Evolutionary conservation across 2,113 vertebrate genomes (phyloP).

Genomic region (Corvus cornix): DNA sequence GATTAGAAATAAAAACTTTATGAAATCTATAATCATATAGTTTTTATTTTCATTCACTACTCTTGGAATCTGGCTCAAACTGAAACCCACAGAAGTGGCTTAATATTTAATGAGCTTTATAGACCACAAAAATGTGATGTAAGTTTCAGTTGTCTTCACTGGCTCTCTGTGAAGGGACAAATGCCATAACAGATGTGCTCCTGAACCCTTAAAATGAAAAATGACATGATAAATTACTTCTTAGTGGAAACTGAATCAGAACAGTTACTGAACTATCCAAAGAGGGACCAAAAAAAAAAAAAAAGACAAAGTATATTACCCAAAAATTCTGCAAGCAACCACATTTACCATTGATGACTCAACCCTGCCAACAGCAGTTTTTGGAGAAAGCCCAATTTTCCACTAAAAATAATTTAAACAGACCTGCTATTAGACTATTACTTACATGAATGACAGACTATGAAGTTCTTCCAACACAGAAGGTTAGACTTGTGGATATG

Average conservation of each 20-base stretch:
- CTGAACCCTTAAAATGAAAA: not conserved
- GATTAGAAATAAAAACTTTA: not conserved
- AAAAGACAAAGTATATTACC: not conserved
- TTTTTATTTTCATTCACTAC: not conserved
- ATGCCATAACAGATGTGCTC: not conserved
- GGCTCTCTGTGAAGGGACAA: not conserved
- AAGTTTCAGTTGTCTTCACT: constrained; percentile 2
- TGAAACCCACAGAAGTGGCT: not conserved
- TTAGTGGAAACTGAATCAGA: not conserved
- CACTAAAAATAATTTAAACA: not conserved
- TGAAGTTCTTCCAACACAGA: constrained; percentile 10
- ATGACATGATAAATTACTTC: not conserved
- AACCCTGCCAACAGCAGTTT: not conserved
- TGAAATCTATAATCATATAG: not conserved
- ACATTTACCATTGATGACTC: not conserved
- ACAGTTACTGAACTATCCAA: not conserved
- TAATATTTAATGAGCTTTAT: not conserved
- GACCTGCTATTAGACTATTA: not conserved
- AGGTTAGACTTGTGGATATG: not conserved
- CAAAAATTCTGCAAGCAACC: not conserved
- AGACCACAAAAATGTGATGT: not conserved
- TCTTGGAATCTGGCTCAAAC: constrained; percentile 4
- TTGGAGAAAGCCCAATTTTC: not conserved
- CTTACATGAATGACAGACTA: not conserved
- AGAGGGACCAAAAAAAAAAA: not conserved